phyloP scores from a whole-genome alignment of 1,140 invertebrate species.

The Drosophila pallidifrons region DNA sequence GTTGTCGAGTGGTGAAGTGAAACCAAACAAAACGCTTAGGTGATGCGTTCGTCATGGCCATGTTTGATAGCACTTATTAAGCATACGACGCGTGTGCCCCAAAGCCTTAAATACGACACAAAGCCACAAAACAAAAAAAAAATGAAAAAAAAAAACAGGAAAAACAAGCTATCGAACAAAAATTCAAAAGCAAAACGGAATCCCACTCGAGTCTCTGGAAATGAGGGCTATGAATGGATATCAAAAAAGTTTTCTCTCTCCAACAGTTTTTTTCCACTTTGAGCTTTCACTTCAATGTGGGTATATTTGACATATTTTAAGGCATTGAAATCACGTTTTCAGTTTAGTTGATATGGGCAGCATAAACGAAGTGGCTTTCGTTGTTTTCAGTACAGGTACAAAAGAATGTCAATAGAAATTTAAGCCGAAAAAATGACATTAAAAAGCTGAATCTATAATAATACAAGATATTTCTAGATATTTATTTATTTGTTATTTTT shows the following conservation, averaged over 20 bases:
- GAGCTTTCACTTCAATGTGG: neutral
- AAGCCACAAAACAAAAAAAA: slow-evolving; percentile 10
- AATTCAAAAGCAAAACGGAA: slow-evolving; percentile 7
- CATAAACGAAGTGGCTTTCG: too few species aligned
- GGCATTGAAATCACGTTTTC: too few species aligned
- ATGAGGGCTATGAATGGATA: slow-evolving; percentile 14
- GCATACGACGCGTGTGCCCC: slow-evolving; percentile 39
- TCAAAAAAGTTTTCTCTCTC: slow-evolving; percentile 17
- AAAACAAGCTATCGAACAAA: slow-evolving; percentile 5
- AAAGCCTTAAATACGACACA: slow-evolving; percentile 42
- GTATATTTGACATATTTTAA: neutral
- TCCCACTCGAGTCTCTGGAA: neutral
- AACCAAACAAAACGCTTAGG: slow-evolving; percentile 36
- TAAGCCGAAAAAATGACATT: too few species aligned
- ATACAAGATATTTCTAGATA: too few species aligned
- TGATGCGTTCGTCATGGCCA: slow-evolving; percentile 20
- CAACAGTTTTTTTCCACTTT: neutral
- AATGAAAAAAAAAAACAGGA: slow-evolving; percentile 5
- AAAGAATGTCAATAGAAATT: neutral
- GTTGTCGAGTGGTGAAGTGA: slow-evolving; percentile 9
- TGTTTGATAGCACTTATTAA: slow-evolving; percentile 43
- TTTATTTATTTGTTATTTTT: too few species aligned
- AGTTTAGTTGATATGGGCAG: neutral
- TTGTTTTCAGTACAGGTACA: too few species aligned
- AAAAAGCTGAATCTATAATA: too few species aligned